Base-by-base conservation (phyloP, 2,113 vertebrate species). In the Lepisosteus osseus region DNA sequence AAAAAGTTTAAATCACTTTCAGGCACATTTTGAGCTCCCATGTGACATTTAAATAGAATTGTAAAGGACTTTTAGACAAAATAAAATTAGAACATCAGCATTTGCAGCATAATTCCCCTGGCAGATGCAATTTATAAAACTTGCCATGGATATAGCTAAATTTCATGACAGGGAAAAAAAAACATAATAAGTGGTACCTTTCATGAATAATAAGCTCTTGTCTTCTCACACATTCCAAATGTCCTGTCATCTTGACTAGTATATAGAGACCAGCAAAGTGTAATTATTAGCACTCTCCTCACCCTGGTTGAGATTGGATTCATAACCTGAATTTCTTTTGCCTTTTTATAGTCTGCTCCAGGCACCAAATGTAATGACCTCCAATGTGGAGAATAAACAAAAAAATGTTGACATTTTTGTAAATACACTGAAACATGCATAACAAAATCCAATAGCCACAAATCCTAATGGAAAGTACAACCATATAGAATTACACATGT, bases 1-100 rank as follows among this genome's bases (percentile, higher is more conserved):
- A 9, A 57, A 4, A 17, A 42, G 17, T 14, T 61, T 4, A 13
- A 59, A 69, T 29, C 54, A 13, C 17, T 41, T 14, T 69, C 9
- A 43, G 13, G 17, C 51, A 51, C 4, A 41, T 68, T 29, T 15
- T 56, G 17, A 17, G 3, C 44, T 45, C 43, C 12, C 41, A 17
- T 54, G 12, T 29, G 61, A 43, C 2, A 13, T 63, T 44, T 65
- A 40, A 51, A 64, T 62, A 65, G 54, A 69, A 72, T 15, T 56
- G 65, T 74, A 72, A 78, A 69, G 61, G 59, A 72, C 64, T 68
- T 71, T 68, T 55, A 61, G 62, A 66, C 43, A 57, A 40, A 65
- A 68, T 13, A 69, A 59, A 75, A 65, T 54, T 56, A 6, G 40
- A 42, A 29, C 17, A 72, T 62, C 14, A 54, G 51, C 61, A 72